phyloP scores from a whole-genome alignment of 2,888 invertebrate species.

The Pedicia rivosa region DNA sequence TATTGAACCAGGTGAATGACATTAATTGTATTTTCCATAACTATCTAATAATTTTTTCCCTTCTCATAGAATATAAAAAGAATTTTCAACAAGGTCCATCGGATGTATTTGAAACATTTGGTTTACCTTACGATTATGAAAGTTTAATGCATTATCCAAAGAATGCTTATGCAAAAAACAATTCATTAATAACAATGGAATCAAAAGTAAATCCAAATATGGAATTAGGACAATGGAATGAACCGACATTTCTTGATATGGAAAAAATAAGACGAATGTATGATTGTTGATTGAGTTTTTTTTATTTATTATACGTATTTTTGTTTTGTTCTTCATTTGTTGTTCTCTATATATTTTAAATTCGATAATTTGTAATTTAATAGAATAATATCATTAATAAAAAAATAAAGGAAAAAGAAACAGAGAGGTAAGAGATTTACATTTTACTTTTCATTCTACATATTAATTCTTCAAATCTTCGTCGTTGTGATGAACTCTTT shows the following conservation, averaged over 20 bases:
- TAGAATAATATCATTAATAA: too few relatives aligned
- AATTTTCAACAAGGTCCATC: conserved; percentile 22
- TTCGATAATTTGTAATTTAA: too few relatives aligned
- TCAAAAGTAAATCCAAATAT: conserved; percentile 15
- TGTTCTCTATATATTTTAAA: too few relatives aligned
- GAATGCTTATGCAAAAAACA: conserved; percentile 12
- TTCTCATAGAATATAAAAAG: conserved; percentile 6
- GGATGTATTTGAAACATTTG: conserved; percentile 11
- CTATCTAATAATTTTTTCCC: neutral
- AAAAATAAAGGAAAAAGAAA: too few relatives aligned
- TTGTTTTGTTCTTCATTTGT: too few relatives aligned
- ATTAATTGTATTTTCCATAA: neutral
- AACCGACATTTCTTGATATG: conserved; percentile 22
- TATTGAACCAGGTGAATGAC: conserved; percentile 17
- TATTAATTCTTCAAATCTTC: too few relatives aligned
- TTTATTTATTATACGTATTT: too few relatives aligned
- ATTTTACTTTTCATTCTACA: too few relatives aligned
- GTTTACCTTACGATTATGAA: conserved; percentile 13
- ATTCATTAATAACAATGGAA: conserved; percentile 11
- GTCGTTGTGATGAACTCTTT: too few relatives aligned
- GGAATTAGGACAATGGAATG: conserved; percentile 20
- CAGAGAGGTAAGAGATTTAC: too few relatives aligned
- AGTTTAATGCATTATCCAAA: conserved; percentile 15
- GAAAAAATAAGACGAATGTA: conserved; percentile 25
- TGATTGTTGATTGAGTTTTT: too few relatives aligned